Percentiles rank a stretch among this genome's conserved stretches.
Conservation (phyloP, 2,888 invertebrate species). For the Mythimna pallens region DNA sequence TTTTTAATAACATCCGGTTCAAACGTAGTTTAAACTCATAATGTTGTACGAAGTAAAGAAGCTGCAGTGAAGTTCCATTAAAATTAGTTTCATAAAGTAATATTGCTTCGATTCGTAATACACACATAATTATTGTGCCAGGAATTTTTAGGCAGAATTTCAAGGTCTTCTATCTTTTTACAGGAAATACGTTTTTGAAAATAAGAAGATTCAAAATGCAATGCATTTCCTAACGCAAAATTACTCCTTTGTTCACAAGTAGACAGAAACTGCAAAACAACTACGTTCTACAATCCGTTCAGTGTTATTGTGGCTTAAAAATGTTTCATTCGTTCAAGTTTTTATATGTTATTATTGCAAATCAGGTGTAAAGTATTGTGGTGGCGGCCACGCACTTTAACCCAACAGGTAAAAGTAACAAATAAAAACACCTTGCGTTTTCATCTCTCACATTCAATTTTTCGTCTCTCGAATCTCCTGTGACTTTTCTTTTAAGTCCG, state of each 20-base stretch:
- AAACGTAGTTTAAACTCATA: neutral
- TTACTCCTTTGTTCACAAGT: neutral
- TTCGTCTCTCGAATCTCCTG: neutral
- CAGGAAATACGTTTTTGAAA: neutral
- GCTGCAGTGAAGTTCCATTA: neutral
- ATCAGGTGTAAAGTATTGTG: conserved; percentile 78
- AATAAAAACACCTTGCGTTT: conserved; percentile 42
- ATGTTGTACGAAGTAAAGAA: neutral
- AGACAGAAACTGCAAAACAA: conserved; percentile 1
- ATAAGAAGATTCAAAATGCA: neutral
- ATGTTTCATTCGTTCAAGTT: conserved; percentile 16
- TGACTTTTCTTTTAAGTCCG: conserved; percentile 1
- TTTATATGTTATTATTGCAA: conserved; percentile 67
- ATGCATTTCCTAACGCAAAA: neutral
- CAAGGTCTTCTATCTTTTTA: neutral
- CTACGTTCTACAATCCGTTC: neutral
- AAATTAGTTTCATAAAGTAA: neutral
- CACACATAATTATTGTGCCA: neutral
- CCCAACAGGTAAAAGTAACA: conserved; percentile 74
- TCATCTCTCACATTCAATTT: neutral
- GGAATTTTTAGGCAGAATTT: neutral
- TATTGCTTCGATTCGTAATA: neutral
- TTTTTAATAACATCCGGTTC: conserved; percentile 12
- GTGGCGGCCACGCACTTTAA: conserved; percentile 86
- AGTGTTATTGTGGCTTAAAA: neutral